Percentiles rank a stretch among this genome's conserved stretches.
phyloP scores from a whole-genome alignment of 1,140 invertebrate species.

The Sitodiplosis mosellana region DNA sequence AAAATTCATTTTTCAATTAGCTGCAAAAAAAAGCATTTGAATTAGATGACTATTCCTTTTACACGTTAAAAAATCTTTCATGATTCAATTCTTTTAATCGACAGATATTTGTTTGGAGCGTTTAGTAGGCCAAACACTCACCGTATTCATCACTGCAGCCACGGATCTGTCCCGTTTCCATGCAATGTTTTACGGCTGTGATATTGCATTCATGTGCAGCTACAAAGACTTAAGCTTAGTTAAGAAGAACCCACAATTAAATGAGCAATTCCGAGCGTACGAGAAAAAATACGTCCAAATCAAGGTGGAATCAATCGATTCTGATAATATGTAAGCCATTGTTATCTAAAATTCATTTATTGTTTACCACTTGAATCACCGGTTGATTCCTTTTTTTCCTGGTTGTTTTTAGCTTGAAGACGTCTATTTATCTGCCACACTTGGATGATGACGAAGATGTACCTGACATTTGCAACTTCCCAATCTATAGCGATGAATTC shows the following conservation, averaged over 20 bases:
- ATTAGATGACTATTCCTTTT: too few species aligned
- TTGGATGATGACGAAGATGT: background rate
- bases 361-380: background rate
- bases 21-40: too few species aligned
- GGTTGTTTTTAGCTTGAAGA: background rate
- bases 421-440: too few species aligned
- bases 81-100: slow-evolving; percentile 1
- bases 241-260: slow-evolving; percentile 19
- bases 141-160: slow-evolving; percentile 16
- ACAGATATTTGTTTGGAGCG: slow-evolving; percentile 14
- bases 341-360: background rate
- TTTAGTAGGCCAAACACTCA: slow-evolving; percentile 19
- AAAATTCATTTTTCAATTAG: too few species aligned
- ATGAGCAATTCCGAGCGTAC: slow-evolving; percentile 17
- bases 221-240: slow-evolving; percentile 20
- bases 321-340: background rate
- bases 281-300: slow-evolving; percentile 18
- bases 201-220: slow-evolving; percentile 16
- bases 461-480: background rate
- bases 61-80: too few species aligned
- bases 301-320: background rate
- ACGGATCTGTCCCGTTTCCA: slow-evolving; percentile 19
- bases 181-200: slow-evolving; percentile 14
- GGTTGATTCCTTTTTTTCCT: background rate
- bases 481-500: background rate